phyloP scores from a whole-genome alignment of 2,113 vertebrate genomes.

The Melanotaenia duboulayi region DNA sequence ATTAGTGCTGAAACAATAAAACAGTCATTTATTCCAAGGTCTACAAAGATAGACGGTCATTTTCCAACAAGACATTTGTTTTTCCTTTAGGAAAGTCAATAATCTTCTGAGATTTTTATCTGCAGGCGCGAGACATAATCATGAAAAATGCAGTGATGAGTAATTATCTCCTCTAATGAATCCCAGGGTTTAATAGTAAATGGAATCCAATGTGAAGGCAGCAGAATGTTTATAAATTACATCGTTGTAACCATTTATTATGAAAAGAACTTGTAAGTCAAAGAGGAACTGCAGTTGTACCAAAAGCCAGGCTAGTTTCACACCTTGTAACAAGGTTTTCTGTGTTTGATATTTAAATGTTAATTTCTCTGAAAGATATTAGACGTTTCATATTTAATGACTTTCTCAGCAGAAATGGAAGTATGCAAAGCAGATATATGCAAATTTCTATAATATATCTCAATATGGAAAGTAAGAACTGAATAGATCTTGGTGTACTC shows the following conservation, averaged over 20 bases:
- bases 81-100: too few relatives aligned
- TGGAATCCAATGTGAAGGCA: slow-evolving; percentile 13
- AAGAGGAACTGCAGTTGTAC: background rate
- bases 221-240: slow-evolving; percentile 19
- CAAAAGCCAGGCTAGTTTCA: background rate
- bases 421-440: background rate
- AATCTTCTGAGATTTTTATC: too few relatives aligned
- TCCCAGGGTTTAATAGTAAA: slow-evolving; percentile 19
- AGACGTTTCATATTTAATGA: slow-evolving; percentile 5
- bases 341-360: slow-evolving; percentile 24
- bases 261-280: slow-evolving; percentile 20
- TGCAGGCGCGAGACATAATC: slow-evolving; percentile 5
- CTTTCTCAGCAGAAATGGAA: slow-evolving; percentile 10
- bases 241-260: slow-evolving; percentile 11
- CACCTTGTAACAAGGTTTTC: background rate
- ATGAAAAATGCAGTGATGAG: slow-evolving; percentile 33
- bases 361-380: slow-evolving; percentile 13
- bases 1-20: background rate
- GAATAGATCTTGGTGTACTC: too few relatives aligned
- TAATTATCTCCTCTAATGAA: slow-evolving; percentile 46
- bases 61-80: slow-evolving; percentile 13
- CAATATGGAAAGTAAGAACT: background rate
- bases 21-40: background rate
- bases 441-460: slow-evolving; percentile 10
- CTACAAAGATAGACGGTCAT: background rate